Base-by-base conservation (phyloP, 2,888 invertebrate genomes). In the Philopedon plagiatum region DNA sequence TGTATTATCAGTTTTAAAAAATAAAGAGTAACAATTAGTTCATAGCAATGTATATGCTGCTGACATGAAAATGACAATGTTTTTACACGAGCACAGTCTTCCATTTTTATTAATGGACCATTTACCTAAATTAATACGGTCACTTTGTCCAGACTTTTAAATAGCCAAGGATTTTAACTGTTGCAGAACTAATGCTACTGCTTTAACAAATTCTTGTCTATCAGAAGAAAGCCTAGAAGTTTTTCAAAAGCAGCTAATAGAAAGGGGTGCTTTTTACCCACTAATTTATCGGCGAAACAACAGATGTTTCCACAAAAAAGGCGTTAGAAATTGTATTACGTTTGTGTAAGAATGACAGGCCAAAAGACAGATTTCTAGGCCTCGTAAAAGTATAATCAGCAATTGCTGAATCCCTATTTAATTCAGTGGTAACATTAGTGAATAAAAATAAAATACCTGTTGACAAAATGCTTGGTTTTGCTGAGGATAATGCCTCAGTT, bases 221-320 rank as follows among this genome's bases (percentile, higher is more conserved):
- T 19, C 29, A 41, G 15, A 21, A 29, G 26, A 18, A 37, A 39
- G 37, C 23, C 57, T 19, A 2, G 37, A 57, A 57, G 18, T 72
- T 68, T 67, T 67, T 61, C 2, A 26, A 71, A 18, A 71, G n/a
- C n/a, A n/a, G n/a, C n/a, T n/a, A n/a, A n/a, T n/a, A n/a, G n/a
- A n/a, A n/a, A n/a, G n/a, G n/a, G n/a, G n/a, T n/a, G n/a, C n/a
- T n/a, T n/a, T n/a, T n/a, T n/a, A n/a, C n/a, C n/a, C n/a, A n/a
- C n/a, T n/a, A n/a, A n/a, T n/a, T 74, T 32, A 67, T 74, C 26
- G 74, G 71, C 62, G 67, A 74, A 61, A 74, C 71, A 7, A 71
- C 74, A 23, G 74, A 71, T 54, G 34, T 68, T 23, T 60, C 66
- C 9, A 19, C 54, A n/a, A 51, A 54, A 57, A 70, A 73, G 57